Conservation (phyloP, 2,113 vertebrate species). For the Mus spicilegus region DNA sequence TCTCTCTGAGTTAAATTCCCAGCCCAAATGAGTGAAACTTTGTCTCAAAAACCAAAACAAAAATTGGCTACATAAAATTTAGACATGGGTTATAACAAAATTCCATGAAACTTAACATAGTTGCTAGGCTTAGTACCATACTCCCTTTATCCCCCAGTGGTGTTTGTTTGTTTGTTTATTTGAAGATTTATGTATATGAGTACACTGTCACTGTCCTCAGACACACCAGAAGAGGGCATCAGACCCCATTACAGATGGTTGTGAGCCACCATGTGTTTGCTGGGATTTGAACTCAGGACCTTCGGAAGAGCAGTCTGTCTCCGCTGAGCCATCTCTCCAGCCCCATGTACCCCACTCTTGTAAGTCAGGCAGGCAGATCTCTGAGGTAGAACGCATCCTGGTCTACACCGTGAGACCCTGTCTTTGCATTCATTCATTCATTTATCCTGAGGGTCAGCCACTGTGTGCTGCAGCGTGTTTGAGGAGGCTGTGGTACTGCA, state of each 20-base stretch:
- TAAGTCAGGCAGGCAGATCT: neutral
- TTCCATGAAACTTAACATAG: neutral
- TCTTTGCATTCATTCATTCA: too few relatives aligned
- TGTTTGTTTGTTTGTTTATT: too few relatives aligned
- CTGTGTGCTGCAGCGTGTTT: neutral
- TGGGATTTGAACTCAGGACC: too few relatives aligned
- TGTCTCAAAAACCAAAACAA: neutral
- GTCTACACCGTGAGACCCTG: neutral
- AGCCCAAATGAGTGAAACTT: neutral
- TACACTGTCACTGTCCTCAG: too few relatives aligned
- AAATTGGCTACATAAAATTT: neutral
- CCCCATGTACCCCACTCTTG: neutral
- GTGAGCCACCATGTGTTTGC: too few relatives aligned
- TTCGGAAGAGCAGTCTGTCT: too few relatives aligned
- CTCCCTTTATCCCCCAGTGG: neutral
- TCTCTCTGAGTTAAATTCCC: neutral
- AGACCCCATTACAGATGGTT: too few relatives aligned
- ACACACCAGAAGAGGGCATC: too few relatives aligned
- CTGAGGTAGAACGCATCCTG: neutral
- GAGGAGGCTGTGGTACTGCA: neutral
- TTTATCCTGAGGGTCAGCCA: too few relatives aligned
- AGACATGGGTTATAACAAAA: neutral
- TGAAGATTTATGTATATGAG: too few relatives aligned
- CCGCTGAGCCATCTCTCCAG: too few relatives aligned
- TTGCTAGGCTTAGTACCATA: neutral